These are phyloP conservation scores for Corythornis cristatus DNA, from an alignment of 2,113 vertebrate genomes.

Conservation along the genomic window DNA sequence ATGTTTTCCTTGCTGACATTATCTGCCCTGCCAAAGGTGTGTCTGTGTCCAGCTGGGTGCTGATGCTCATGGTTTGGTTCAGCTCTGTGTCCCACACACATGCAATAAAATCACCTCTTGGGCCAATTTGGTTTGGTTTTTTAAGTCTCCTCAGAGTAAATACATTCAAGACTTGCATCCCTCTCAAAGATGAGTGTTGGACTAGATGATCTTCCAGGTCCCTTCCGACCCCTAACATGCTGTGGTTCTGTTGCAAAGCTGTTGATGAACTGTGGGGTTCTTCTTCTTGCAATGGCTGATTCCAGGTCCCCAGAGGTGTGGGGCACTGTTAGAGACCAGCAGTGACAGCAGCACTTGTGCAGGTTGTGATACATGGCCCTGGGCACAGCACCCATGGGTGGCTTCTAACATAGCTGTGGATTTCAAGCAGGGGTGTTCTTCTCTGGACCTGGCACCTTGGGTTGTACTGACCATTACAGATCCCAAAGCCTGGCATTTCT, in stretches of 20 bases:
- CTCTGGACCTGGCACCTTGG: background rate
- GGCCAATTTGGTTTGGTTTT: background rate
- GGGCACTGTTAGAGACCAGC: rapidly evolving
- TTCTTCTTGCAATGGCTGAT: background rate
- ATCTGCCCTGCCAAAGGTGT: background rate
- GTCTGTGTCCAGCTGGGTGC: background rate
- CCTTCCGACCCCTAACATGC: too few species aligned
- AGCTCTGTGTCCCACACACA: background rate
- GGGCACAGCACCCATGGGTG: background rate
- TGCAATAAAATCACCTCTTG: background rate
- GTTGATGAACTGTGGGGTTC: background rate
- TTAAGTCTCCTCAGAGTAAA: background rate
- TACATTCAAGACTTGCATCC: background rate
- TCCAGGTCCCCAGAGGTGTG: background rate
- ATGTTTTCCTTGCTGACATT: background rate
- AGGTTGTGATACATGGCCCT: background rate
- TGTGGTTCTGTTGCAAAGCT: background rate
- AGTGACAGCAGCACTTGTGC: background rate
- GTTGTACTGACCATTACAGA: background rate
- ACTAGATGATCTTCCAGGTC: too few species aligned
- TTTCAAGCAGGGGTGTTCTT: background rate
- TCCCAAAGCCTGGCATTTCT: background rate
- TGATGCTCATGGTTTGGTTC: background rate
- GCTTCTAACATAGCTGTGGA: background rate
- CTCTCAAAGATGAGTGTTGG: background rate